Percentiles rank a stretch among this genome's conserved stretches.
phyloP scores from a whole-genome alignment of 2,797 vertebrate genomes.

The Pelobates cultripes region DNA sequence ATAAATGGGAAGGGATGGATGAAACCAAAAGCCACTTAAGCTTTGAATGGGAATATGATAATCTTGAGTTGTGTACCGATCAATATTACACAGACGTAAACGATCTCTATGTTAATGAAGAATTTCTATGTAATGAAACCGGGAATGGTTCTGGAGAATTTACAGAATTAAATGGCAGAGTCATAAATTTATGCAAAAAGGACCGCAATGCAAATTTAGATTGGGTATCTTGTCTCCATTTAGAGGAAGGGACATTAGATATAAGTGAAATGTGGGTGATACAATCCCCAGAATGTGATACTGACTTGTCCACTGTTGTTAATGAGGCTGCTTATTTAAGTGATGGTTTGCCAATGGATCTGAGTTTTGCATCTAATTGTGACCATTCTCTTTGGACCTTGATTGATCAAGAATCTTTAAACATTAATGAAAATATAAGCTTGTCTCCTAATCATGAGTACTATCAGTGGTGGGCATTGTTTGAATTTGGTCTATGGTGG shows the following conservation, averaged over 20 bases:
- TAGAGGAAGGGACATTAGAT: conserved; percentile 72
- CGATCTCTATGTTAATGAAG: conserved; percentile 65
- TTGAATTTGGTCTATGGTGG: conserved; percentile 95
- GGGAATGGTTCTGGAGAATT: conserved; percentile 55
- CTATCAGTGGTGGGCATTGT: conserved; percentile 87
- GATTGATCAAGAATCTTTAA: conserved; percentile 68
- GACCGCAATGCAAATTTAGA: conserved; percentile 73
- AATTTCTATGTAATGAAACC: conserved; percentile 57
- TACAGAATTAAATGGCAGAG: conserved; percentile 69
- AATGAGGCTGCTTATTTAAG: conserved; percentile 62
- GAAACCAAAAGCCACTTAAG: conserved; percentile 60
- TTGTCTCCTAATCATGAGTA: conserved; percentile 84
- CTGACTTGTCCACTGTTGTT: conserved; percentile 68
- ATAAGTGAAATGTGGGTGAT: conserved; percentile 72
- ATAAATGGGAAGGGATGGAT: conserved; percentile 59
- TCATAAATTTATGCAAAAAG: conserved; percentile 88
- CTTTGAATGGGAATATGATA: conserved; percentile 69
- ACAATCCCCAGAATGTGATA: conserved; percentile 72
- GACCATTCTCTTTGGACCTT: conserved; percentile 65
- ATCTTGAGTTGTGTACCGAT: conserved; percentile 58
- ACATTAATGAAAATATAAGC: conserved; percentile 70
- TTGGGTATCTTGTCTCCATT: conserved; percentile 74
- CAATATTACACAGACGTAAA: conserved; percentile 56
- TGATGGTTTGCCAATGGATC: conserved; percentile 74
- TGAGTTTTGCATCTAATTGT: conserved; percentile 71